Conservation (phyloP, 2,113 vertebrate species). For the Leucoraja erinaceus region DNA sequence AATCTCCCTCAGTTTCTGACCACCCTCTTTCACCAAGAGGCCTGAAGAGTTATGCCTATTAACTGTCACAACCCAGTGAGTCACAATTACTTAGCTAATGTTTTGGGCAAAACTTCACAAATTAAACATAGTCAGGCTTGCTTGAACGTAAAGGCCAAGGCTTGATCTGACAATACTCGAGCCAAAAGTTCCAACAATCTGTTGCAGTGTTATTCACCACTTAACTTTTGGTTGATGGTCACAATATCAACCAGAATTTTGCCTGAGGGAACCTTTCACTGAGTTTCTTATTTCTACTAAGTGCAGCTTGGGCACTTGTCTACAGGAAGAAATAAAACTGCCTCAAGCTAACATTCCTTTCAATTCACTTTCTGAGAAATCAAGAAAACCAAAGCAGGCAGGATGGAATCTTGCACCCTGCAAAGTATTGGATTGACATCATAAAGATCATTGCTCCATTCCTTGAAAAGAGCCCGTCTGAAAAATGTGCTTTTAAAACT, state of each 20-base stretch:
- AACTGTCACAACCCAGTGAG: not conserved
- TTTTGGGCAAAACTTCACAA: not conserved
- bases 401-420: not conserved
- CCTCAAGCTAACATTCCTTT: not conserved
- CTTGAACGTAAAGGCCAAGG: not conserved
- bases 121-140: not conserved
- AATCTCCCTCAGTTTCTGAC: not conserved
- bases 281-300: slow-evolving; percentile 2
- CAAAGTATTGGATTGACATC: not conserved
- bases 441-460: not conserved
- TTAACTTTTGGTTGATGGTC: not conserved
- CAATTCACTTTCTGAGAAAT: not conserved
- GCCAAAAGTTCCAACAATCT: not conserved
- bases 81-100: not conserved
- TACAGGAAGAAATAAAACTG: not conserved
- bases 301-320: not conserved
- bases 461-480: not conserved
- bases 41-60: not conserved
- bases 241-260: not conserved
- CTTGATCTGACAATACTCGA: not conserved
- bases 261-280: not conserved
- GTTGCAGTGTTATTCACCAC: not conserved
- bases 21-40: not conserved
- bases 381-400: not conserved
- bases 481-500: not conserved